These are phyloP conservation scores for Poeciliopsis infans DNA, from an alignment of 2,797 vertebrate species.

Conservation along the genomic window DNA sequence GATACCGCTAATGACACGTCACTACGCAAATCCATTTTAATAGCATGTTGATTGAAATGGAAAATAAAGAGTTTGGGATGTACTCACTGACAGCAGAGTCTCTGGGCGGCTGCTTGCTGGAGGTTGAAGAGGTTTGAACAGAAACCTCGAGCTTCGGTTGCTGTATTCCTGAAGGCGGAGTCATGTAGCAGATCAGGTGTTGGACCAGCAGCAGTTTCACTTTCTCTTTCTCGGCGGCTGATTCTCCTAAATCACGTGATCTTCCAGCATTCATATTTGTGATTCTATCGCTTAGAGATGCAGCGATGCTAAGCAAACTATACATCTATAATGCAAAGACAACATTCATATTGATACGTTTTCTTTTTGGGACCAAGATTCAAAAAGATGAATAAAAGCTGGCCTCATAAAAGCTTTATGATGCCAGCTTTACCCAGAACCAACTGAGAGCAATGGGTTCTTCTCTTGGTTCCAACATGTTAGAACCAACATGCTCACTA, in stretches of 20 bases:
- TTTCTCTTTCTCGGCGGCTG: constrained; percentile 8
- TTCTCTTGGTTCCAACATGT: background rate
- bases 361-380: background rate
- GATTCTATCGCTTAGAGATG: background rate
- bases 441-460: background rate
- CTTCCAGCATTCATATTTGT: constrained; percentile 4
- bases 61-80: background rate
- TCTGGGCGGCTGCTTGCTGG: background rate
- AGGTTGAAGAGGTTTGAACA: background rate
- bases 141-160: constrained; percentile 1
- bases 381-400: background rate
- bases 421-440: too few species aligned
- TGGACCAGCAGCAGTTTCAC: constrained; percentile 2
- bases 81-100: constrained; percentile 18
- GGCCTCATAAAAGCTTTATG: background rate
- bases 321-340: background rate
- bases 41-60: background rate
- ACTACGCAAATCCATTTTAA: background rate
- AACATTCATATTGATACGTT: background rate
- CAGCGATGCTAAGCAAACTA: background rate
- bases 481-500: background rate
- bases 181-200: constrained; percentile 3
- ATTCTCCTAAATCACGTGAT: constrained; percentile 60
- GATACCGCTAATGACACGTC: background rate
- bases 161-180: background rate